These are phyloP conservation scores for Paracanthobrama guichenoti DNA, from an alignment of 2,113 vertebrate genomes.

Conservation along the genomic window DNA sequence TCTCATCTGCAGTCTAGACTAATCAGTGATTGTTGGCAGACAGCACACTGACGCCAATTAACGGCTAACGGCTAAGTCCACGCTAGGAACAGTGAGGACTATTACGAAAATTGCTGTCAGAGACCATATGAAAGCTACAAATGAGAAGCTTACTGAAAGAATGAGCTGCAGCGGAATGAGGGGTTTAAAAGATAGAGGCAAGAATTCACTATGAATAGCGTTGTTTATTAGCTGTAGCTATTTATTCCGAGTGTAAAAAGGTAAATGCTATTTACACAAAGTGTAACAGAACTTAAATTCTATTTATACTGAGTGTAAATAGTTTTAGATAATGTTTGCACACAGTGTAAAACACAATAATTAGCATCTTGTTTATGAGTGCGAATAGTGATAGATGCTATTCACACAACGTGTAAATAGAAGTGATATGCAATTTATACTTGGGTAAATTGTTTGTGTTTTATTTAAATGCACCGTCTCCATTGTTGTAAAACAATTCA, in stretches of 20 bases:
- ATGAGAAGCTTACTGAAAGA: background rate
- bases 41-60: background rate
- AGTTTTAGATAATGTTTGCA: conserved; percentile 12
- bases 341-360: conserved; percentile 18
- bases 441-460: background rate
- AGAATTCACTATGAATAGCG: background rate
- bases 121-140: conserved; percentile 25
- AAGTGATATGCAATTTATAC: background rate
- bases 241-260: background rate
- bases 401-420: background rate
- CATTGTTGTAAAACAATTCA: background rate
- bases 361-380: conserved; percentile 9
- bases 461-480: background rate
- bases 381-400: background rate
- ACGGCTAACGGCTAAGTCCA: background rate
- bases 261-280: background rate
- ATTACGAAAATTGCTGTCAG: background rate
- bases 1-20: background rate
- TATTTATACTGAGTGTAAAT: conserved; percentile 16
- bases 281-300: background rate
- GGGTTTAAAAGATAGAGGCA: background rate
- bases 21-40: background rate
- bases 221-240: background rate
- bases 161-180: background rate
- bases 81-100: background rate